Evolutionary conservation across 2,888 invertebrate species (phyloP), one percentile per base, ranked within the genome.

Genomic region (Eupithecia tripunctaria): DNA sequence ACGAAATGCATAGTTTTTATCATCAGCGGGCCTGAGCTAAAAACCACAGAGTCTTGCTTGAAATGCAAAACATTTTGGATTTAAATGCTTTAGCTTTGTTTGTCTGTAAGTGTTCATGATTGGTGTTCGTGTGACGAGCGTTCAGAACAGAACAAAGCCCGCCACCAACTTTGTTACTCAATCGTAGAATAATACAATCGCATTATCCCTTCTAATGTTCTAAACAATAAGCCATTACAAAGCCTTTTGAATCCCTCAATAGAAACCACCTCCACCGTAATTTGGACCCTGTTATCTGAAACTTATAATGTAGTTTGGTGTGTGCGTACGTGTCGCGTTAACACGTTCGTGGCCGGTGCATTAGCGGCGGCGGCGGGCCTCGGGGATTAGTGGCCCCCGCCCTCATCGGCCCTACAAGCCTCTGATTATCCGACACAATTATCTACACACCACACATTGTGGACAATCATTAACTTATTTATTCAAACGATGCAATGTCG

Each of bases 131-230:
- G 21, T 14, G 27, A 59, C 27, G 59, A 27, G 27, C 25, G 27
- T 59, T 56, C 27, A 6, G 59, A 27, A 59, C 27, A 15, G 15
- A 59, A 59, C 59, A 27, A 59, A 59, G 25, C 14, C 59, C 59
- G 27, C 59, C 27, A 15, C 21, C 21, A 63, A 63, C 32, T 63
- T 38, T 38, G 32, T 63, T 38, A 38, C 63, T 63, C 36, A 32
- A 38, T 63, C 63, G 62, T n/a, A 32, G 15, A 63, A 63, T 14
- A 63, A 63, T 63, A 32, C 32, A 29, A 32, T 36, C 32, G 38
- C 63, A 63, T 63, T 63, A 63, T 63, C 63, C 63, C 63, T 63
- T 63, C 63, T n/a, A 63, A 63, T 36, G 36, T 36, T n/a, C 18
- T 38, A 36, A 36, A 36, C 63, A 63, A 63, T 38, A 21, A 32